Evolutionary conservation across 2,113 vertebrate species (phyloP).

Genomic region (Mesoclemmys tuberculata): DNA sequence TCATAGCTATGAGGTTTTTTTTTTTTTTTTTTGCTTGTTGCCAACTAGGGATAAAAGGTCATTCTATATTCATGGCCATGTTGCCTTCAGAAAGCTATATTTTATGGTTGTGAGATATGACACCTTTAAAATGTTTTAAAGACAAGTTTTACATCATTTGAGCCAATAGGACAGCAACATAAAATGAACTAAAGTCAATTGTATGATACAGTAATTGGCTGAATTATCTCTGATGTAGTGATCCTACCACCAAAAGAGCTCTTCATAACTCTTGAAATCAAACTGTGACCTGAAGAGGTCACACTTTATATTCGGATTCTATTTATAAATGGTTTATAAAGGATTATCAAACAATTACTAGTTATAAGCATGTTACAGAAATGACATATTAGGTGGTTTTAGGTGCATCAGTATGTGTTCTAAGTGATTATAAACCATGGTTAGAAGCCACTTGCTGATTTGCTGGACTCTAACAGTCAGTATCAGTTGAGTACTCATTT

Average conservation of each 20-base stretch:
- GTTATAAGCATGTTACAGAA: background rate
- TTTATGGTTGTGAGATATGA: constrained; percentile 37
- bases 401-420: background rate
- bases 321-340: background rate
- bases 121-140: constrained; percentile 28
- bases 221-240: background rate
- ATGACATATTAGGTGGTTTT: background rate
- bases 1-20: constrained; percentile 2
- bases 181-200: background rate
- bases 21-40: background rate
- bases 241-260: background rate
- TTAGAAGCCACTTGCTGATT: background rate
- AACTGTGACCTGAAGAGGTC: background rate
- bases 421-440: background rate
- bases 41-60: constrained; percentile 29
- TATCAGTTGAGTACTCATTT: background rate
- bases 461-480: background rate
- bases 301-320: background rate
- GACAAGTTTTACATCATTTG: background rate
- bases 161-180: background rate
- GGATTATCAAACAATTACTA: background rate
- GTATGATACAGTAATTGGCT: background rate
- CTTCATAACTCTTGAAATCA: background rate
- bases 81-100: constrained; percentile 30
- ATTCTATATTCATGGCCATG: background rate